Evolutionary conservation across 2,113 vertebrate genomes (phyloP), one percentile per base, ranked within the genome.

Genomic region (Perccottus glenii): DNA sequence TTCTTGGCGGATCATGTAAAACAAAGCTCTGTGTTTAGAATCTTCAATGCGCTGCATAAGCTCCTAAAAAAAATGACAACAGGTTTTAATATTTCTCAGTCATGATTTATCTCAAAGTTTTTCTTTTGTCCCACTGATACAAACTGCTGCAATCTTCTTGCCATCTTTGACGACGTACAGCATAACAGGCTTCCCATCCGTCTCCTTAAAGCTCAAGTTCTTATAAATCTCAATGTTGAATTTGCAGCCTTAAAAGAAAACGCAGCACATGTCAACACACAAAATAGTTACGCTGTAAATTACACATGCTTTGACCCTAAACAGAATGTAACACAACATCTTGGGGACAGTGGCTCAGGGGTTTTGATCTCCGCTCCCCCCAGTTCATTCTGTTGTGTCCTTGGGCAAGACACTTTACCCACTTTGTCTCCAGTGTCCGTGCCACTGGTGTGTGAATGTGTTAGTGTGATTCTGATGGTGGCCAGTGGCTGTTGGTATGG

Each of bases 191-290:
- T 0, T n/a, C 4, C 50, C 5, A 4, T 0, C 0, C 0, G 0
- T 0, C 0, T 0, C 0, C 0, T 0, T 0, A 0, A 0, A 0
- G 2, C 5, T 1, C 0, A 1, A 0, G 36, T 44, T 12, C 0
- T 0, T 0, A 46, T 68, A 89, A 1, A 0, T 0, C 5, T 60
- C 5, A 45, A 90, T 11, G 12, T 2, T 1, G 33, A 87, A 80
- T 44, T 19, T 15, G 36, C 59, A 49, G 0, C 40, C 88, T 88
- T 6, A 15, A 47, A 48, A 48, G 8, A 16, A 60, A 73, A 51
- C 3, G 33, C 0, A 45, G 5, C 5, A 5, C 5, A 4, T 15
- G 42, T 4, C 14, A 12, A 4, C 1, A 45, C 35, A 45, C 12
- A 15, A 5, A 2, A 59, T 9, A 16, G 38, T 6, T 40, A 8